Percentiles rank a stretch among this genome's conserved stretches.
These are phyloP conservation scores for Hypothenemus hampei DNA, from an alignment of 1,140 invertebrate genomes.

Conservation along the genomic window DNA sequence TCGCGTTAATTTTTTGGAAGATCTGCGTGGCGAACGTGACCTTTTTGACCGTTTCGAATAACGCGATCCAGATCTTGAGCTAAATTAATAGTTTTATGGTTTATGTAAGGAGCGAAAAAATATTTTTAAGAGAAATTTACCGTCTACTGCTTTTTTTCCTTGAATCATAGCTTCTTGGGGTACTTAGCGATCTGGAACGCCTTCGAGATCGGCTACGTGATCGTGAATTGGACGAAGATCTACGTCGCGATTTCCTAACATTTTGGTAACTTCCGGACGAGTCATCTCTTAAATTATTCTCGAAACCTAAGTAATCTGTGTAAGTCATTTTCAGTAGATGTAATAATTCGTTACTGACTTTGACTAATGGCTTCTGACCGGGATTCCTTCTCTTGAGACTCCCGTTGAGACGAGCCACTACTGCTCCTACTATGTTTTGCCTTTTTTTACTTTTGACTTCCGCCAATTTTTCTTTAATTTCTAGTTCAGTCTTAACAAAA, in stretches of 20 bases:
- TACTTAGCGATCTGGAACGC: conserved; percentile 11
- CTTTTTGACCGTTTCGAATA: conserved; percentile 20
- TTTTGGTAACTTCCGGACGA: no score
- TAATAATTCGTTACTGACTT: conserved; percentile 36
- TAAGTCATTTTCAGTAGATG: no score
- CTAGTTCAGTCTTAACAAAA: conserved; percentile 39
- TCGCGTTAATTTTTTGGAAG: conserved; percentile 15
- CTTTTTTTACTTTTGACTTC: conserved; percentile 27
- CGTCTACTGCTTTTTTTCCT: conserved; percentile 18
- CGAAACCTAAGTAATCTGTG: no score
- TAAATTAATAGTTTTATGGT: background rate
- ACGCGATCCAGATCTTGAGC: conserved; percentile 19
- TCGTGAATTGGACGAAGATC: conserved; percentile 21
- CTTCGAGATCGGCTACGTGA: conserved; percentile 15
- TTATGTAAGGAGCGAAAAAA: background rate
- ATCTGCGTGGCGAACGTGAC: conserved; percentile 4
- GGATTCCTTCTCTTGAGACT: conserved; percentile 36
- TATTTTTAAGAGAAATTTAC: conserved; percentile 5
- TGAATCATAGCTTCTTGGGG: conserved; percentile 8
- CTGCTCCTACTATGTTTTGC: conserved; percentile 18
- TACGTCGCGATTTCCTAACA: background rate
- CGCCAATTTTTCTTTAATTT: conserved; percentile 38
- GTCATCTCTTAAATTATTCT: no score
- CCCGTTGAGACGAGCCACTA: conserved; percentile 33
- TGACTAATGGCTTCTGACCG: conserved; percentile 39